Base-by-base conservation (phyloP, 2,797 vertebrate species). In the Hypotaenidia philippensis region DNA sequence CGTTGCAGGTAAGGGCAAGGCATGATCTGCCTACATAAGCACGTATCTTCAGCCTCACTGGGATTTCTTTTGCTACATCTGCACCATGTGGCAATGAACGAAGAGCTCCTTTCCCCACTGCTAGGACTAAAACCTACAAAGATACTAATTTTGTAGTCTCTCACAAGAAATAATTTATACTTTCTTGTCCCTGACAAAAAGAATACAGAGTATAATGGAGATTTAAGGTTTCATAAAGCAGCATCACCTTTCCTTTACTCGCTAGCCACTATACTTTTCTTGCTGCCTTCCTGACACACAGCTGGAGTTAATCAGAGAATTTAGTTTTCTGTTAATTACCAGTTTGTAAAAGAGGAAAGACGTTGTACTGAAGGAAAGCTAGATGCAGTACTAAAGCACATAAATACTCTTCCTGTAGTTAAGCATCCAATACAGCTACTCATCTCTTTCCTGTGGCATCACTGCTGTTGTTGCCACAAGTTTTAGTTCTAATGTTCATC, bases 81-180 rank as follows among this genome's bases (percentile, higher is more conserved):
- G 29, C 60, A 31, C 0, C 1, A 4, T 0, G 2, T 38, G n/a
- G 38, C 32, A 57, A 49, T 3, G 2, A 61, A 53, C 26, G 29
- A 38, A 38, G 34, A 76, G 18, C 23, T 88, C 44, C 17, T 74
- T 59, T 44, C 27, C 19, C 20, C 10, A 7, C 53, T 68, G 44
- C 83, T 49, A 38, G 63, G 52, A 64, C 63, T 63, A 49, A 71
- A 70, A 34, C 52, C 38, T 45, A 49, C n/a, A 41, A 45, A 60
- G 32, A 22, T 15, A 53, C 6, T 49, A 7, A 66, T 74, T 71
- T 12, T 50, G 20, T n/a, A 68, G 32, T 34, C 18, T 74, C 53
- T 55, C 56, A 57, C 40, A 74, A 82, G 15, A 59, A 41, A n/a
- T 23, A 80, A 38, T 36, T 80, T 74, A 26, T 14, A 44, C 41